A percentile compares a stretch with the other conserved stretches of the same genome.
Conservation (phyloP, 2,113 vertebrate species). For the Gallinago paraguaiae region DNA sequence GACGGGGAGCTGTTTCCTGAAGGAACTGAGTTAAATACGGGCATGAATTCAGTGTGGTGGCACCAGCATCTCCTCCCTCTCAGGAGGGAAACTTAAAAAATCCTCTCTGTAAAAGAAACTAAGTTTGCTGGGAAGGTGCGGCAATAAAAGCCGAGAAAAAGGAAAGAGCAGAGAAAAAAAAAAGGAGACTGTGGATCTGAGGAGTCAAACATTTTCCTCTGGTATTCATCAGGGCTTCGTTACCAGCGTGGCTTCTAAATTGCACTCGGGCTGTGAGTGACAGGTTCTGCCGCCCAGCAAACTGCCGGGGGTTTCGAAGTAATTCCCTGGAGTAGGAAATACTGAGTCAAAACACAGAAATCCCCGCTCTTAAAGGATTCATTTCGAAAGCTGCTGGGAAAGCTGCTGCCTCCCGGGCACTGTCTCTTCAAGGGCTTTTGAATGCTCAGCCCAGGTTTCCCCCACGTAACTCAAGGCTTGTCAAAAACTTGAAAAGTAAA, state of each 20-base stretch:
- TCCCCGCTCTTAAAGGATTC: neutral
- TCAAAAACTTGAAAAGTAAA: neutral
- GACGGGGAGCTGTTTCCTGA: rapidly evolving
- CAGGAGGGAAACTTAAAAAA: neutral
- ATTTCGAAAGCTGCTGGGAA: conserved; percentile 8
- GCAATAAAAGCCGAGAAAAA: neutral
- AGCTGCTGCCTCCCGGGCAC: neutral
- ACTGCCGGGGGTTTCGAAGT: neutral
- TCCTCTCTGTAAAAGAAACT: neutral
- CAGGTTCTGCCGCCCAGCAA: neutral
- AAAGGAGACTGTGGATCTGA: neutral
- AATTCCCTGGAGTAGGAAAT: neutral
- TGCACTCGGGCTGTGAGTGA: neutral
- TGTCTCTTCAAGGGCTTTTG: neutral
- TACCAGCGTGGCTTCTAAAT: neutral
- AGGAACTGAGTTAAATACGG: neutral
- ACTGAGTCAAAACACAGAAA: neutral
- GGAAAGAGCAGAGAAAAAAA: neutral
- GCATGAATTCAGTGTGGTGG: rapidly evolving
- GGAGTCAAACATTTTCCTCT: neutral
- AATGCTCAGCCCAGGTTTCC: neutral
- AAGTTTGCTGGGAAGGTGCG: neutral
- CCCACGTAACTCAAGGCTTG: neutral
- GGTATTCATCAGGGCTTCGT: neutral
- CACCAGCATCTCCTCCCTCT: neutral